These are phyloP conservation scores for Strix aluco DNA, from an alignment of 2,113 vertebrate genomes.

Conservation along the genomic window DNA sequence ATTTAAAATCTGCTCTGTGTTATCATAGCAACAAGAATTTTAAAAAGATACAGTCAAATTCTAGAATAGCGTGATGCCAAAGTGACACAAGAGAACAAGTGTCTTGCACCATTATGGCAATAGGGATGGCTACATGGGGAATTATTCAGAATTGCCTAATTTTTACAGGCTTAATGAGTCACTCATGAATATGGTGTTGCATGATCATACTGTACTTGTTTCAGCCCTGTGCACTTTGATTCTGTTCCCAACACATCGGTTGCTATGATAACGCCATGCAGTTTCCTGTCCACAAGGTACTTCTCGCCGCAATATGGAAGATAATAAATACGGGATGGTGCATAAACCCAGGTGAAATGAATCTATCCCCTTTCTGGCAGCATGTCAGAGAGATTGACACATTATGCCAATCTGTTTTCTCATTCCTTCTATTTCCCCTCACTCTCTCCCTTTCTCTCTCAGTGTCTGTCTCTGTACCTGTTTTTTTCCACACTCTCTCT, in stretches of 20 bases:
- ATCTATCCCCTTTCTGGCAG: neutral
- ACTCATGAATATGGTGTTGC: conserved; percentile 9
- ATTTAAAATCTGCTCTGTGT: conserved; percentile 56
- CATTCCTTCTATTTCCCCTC: conserved; percentile 30
- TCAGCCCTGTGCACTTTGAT: conserved; percentile 6
- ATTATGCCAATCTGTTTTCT: conserved; percentile 28
- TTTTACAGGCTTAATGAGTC: conserved; percentile 29
- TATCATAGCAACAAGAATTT: conserved; percentile 55
- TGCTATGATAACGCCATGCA: conserved; percentile 10
- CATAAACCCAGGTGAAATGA: neutral
- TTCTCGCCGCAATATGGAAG: neutral
- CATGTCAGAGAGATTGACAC: neutral
- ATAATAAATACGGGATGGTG: neutral
- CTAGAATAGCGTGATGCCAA: conserved; percentile 14
- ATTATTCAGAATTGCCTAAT: conserved; percentile 42
- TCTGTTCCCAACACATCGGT: conserved; percentile 26
- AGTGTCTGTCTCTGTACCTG: conserved; percentile 70
- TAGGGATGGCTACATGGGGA: neutral
- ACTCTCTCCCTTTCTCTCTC: conserved; percentile 9
- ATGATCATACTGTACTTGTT: neutral
- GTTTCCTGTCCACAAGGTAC: neutral
- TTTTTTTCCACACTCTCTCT: conserved; percentile 43
- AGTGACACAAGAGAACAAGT: conserved; percentile 32
- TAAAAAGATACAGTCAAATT: conserved; percentile 51
- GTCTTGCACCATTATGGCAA: neutral